These are phyloP conservation scores for Tetanocera ferruginea DNA, from an alignment of 2,888 invertebrate genomes.

Conservation along the genomic window DNA sequence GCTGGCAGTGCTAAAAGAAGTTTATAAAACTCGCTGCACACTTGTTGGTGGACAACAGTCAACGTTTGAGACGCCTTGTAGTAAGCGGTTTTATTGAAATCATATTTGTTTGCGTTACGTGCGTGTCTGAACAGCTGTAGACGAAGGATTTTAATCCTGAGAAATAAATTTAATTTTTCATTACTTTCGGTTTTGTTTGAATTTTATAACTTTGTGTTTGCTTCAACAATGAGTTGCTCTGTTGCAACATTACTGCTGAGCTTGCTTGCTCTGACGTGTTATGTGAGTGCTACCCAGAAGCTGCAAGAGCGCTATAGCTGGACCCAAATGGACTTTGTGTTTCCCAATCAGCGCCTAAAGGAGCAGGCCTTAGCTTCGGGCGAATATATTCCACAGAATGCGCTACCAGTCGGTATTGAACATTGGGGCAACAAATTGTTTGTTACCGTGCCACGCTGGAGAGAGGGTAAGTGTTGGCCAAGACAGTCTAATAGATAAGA, in stretches of 20 bases:
- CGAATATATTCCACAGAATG: conserved; percentile 82
- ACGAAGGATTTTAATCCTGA: not conserved
- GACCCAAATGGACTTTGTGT: conserved; percentile 83
- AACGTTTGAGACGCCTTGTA: conserved; percentile 46
- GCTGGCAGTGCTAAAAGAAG: conserved; percentile 37
- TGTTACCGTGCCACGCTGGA: conserved; percentile 86
- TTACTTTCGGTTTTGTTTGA: too few relatives aligned
- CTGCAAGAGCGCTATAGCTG: conserved; percentile 82
- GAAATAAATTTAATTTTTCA: not conserved
- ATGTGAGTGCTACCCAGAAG: conserved; percentile 65
- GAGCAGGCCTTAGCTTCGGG: conserved; percentile 77
- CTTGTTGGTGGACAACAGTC: conserved; percentile 49
- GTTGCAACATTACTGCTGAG: not conserved
- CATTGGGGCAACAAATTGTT: conserved; percentile 86
- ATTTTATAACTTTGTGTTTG: not conserved
- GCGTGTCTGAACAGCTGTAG: not conserved
- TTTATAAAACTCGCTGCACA: conserved; percentile 54
- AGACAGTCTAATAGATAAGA: not conserved
- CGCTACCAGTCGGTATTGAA: conserved; percentile 86
- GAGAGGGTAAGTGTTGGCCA: conserved; percentile 73
- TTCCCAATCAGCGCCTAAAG: conserved; percentile 75
- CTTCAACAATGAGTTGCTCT: not conserved
- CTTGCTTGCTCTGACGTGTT: not conserved
- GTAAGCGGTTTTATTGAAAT: conserved; percentile 13
- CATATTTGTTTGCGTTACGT: not conserved